Percentiles rank a stretch among this genome's conserved stretches.
phyloP scores from a whole-genome alignment of 2,113 vertebrate species.

The Hippolais icterina region DNA sequence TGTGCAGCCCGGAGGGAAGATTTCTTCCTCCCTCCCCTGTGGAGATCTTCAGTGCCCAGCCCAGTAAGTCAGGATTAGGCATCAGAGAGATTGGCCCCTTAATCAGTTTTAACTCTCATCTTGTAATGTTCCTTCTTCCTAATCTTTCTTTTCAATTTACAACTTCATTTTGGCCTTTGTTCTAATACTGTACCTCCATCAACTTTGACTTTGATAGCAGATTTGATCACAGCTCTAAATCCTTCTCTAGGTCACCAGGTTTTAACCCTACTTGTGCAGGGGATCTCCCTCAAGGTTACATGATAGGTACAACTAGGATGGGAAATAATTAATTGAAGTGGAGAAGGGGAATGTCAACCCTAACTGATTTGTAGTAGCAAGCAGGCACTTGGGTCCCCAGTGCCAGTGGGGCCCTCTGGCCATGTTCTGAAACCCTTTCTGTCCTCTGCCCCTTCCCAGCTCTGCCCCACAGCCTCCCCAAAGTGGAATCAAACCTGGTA shows the following conservation, averaged over 20 bases:
- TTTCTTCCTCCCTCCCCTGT: slow-evolving; percentile 27
- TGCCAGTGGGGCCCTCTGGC: neutral
- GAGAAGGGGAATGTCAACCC: neutral
- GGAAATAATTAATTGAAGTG: neutral
- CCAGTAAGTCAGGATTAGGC: slow-evolving; percentile 38
- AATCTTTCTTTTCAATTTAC: slow-evolving; percentile 44
- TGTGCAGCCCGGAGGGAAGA: slow-evolving; percentile 45
- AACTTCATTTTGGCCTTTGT: slow-evolving; percentile 20
- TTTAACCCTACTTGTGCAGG: slow-evolving; percentile 26
- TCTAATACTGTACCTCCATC: slow-evolving; percentile 3
- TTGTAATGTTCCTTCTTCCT: slow-evolving; percentile 21
- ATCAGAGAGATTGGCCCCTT: slow-evolving; percentile 4
- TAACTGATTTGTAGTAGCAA: neutral
- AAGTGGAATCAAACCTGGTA: neutral
- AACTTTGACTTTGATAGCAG: neutral
- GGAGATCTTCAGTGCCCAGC: neutral
- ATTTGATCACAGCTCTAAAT: slow-evolving; percentile 45
- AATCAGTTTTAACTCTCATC: slow-evolving; percentile 50
- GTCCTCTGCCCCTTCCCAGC: neutral
- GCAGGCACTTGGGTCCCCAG: neutral
- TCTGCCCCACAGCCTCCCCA: neutral
- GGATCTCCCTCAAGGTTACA: neutral
- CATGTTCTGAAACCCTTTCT: neutral
- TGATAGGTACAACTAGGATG: neutral
- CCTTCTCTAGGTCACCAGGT: slow-evolving; percentile 7